These are phyloP conservation scores for Opisthograptis luteolata DNA, from an alignment of 2,888 invertebrate species.

Conservation along the genomic window DNA sequence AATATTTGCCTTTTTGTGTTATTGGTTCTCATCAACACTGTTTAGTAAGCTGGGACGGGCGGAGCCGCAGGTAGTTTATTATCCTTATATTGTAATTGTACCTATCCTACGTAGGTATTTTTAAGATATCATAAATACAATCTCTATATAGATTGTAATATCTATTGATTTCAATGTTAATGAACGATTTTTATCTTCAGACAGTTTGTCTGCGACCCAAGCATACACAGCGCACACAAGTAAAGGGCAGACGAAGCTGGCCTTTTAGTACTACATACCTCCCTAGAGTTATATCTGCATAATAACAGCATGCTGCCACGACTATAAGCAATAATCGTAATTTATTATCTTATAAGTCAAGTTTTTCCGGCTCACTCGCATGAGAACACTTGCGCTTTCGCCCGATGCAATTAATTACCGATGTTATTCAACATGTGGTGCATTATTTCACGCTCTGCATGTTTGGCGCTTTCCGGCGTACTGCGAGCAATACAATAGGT, in stretches of 20 bases:
- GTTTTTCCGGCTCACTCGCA: conserved; percentile 62
- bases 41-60: too few relatives aligned
- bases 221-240: conserved; percentile 28
- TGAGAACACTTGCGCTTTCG: conserved; percentile 79
- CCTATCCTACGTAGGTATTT: too few relatives aligned
- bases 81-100: too few relatives aligned
- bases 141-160: too few relatives aligned
- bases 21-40: too few relatives aligned
- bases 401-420: conserved; percentile 71
- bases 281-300: conserved; percentile 31
- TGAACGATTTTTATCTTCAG: conserved; percentile 20
- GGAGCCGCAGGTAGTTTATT: too few relatives aligned
- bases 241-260: conserved; percentile 23
- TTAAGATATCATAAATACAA: too few relatives aligned
- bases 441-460: conserved; percentile 71
- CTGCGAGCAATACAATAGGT: conserved; percentile 34
- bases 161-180: too few relatives aligned
- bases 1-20: too few relatives aligned
- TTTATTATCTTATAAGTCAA: conserved; percentile 57
- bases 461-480: conserved; percentile 63
- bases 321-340: conserved; percentile 39
- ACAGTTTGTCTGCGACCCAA: conserved; percentile 33
- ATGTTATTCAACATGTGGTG: conserved; percentile 77
- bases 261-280: conserved; percentile 33
- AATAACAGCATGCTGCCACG: conserved; percentile 34